Base-by-base conservation (phyloP, 2,888 invertebrate species). In the Agriopis marginaria region DNA sequence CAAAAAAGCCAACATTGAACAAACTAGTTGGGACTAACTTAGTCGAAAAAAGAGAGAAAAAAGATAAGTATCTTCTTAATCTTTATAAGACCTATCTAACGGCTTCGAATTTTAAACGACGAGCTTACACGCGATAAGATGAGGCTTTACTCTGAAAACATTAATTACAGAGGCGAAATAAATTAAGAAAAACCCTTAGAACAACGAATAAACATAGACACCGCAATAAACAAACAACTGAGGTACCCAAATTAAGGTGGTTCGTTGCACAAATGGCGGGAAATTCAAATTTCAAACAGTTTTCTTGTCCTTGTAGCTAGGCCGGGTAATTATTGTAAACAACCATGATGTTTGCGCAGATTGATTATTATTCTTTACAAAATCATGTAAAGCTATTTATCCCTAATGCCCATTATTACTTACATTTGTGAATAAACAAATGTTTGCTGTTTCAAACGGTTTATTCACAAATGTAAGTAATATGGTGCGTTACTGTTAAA, bases 91-190 rank as follows among this genome's bases (percentile, higher is more conserved):
- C 51, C 12, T 54, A n/a, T 12, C 39, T 8, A 39, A 54, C 12
- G 7, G 39, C n/a, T 51, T 51, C 11, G 51, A 51, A 32, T 17
- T 49, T 50, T 50, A 5, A 32, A 51, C 51, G 9, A 14, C n/a
- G 40, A 40, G 55, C 14, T 39, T 54, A 8, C n/a, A 55, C 40
- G 51, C 14, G 55, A 55, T 55, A 40, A 55, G 40, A 55, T 55
- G 40, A 40, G 9, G 55, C 55, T 55, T 55, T 55, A 40, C 23
- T 40, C 40, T 40, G n/a, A 40, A 55, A 40, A 12, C 40, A 40
- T 40, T 55, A 55, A 55, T 55, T 55, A 55, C 55, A 55, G 40
- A 1, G n/a, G n/a, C 54, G n/a, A 55, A 55, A 55, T 55, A 55
- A 39, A 55, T 55, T 55, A 40, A 14, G 40, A 55, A 40, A 51